Percentiles rank a stretch among this genome's conserved stretches.
Evolutionary conservation across 2,888 invertebrate genomes (phyloP).

Genomic region (Zaprionus obscuricornis): DNA sequence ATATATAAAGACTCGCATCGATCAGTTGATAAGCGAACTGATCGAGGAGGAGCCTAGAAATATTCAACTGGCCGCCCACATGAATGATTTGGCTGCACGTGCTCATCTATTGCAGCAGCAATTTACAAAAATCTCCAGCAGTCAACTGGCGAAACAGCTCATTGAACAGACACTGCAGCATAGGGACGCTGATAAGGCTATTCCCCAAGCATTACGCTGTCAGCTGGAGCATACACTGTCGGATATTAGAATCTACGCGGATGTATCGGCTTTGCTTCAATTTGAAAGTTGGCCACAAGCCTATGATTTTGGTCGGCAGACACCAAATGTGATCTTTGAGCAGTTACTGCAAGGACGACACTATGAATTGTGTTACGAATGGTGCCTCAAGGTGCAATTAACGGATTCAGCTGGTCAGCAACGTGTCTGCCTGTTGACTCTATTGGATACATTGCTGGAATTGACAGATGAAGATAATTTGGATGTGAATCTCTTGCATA

Average conservation of each 20-base stretch:
- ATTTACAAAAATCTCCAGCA: conserved; percentile 80
- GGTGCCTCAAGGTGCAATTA: conserved; percentile 86
- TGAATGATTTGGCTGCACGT: conserved; percentile 71
- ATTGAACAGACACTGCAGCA: conserved; percentile 84
- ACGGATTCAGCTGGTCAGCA: conserved; percentile 71
- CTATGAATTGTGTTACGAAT: conserved; percentile 87
- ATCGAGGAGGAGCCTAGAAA: conserved; percentile 70
- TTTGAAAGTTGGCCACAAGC: conserved; percentile 86
- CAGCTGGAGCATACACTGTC: conserved; percentile 85
- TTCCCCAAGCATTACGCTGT: conserved; percentile 69
- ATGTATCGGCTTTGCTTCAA: conserved; percentile 86
- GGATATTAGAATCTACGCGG: conserved; percentile 87
- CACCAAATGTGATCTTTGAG: conserved; percentile 80
- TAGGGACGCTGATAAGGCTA: conserved; percentile 82
- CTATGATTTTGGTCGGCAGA: conserved; percentile 83
- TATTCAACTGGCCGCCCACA: conserved; percentile 68
- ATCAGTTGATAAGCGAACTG: conserved; percentile 64
- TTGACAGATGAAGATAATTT: conserved; percentile 66
- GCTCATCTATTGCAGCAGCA: conserved; percentile 75
- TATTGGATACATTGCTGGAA: conserved; percentile 71
- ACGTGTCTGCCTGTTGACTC: conserved; percentile 78
- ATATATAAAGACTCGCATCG: conserved; percentile 47
- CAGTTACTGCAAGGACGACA: conserved; percentile 71
- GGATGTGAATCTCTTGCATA: conserved; percentile 83
- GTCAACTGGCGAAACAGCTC: conserved; percentile 76